Conservation (phyloP, 2,797 vertebrate genomes). For the Pangasius macronema region DNA sequence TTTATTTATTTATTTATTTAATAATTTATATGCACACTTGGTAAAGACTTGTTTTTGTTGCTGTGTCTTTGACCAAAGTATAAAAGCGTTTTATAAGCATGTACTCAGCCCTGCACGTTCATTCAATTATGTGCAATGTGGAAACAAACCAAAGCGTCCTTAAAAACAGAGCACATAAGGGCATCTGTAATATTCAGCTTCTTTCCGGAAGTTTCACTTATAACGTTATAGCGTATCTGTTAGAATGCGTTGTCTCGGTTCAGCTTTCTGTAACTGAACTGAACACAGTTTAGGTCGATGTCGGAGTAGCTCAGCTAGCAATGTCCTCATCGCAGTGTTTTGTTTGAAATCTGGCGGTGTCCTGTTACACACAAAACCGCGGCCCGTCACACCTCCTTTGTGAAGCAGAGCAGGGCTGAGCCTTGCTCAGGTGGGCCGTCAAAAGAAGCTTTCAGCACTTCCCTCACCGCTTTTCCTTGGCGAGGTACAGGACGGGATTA, state of each 20-base stretch:
- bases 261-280: background rate
- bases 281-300: background rate
- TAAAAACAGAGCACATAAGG: background rate
- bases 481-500: background rate
- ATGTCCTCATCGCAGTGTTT: slow-evolving; percentile 22
- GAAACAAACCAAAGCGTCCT: background rate
- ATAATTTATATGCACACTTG: background rate
- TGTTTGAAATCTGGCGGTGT: slow-evolving; percentile 38
- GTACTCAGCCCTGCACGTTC: background rate
- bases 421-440: slow-evolving; percentile 42
- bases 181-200: background rate
- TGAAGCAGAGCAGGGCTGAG: slow-evolving; percentile 23
- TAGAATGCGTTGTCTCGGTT: background rate
- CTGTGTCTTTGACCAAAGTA: background rate
- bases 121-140: background rate
- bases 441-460: slow-evolving; percentile 40
- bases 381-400: slow-evolving; percentile 33
- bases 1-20: background rate
- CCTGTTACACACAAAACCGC: slow-evolving; percentile 41
- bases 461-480: background rate
- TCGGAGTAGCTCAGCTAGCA: slow-evolving; percentile 8
- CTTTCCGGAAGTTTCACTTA: background rate
- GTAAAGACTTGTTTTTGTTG: background rate
- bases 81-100: background rate
- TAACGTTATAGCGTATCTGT: background rate